Evolutionary conservation across 1,140 invertebrate species (phyloP).

Genomic region (Streblospio benedicti): DNA sequence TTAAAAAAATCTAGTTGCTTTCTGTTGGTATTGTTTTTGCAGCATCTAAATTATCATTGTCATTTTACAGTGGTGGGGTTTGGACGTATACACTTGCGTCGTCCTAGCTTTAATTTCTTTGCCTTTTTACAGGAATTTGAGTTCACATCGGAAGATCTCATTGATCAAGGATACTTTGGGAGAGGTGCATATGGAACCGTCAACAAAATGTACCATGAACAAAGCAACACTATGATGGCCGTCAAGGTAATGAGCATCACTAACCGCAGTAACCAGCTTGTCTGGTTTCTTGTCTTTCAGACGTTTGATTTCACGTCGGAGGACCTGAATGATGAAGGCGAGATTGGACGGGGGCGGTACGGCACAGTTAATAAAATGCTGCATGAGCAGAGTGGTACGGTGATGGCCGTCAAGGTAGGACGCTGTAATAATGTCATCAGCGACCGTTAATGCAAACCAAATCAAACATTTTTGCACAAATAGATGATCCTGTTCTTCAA

Average conservation of each 20-base stretch:
- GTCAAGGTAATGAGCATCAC: slow-evolving; percentile 60
- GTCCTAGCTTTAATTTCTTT: not conserved
- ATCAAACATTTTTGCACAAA: too few species aligned
- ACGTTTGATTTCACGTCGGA: slow-evolving; percentile 24
- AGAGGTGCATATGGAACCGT: slow-evolving; percentile 94
- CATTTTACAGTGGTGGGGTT: not conserved
- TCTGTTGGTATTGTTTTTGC: not conserved
- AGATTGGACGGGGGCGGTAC: slow-evolving; percentile 90
- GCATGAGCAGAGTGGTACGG: slow-evolving; percentile 72
- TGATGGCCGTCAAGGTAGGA: slow-evolving; percentile 94
- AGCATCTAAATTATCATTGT: not conserved
- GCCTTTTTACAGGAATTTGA: slow-evolving; percentile 35
- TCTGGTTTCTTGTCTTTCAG: not conserved
- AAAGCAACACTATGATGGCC: slow-evolving; percentile 80
- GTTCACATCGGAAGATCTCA: slow-evolving; percentile 67
- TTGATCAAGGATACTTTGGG: slow-evolving; percentile 82
- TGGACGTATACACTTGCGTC: not conserved
- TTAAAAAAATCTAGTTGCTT: not conserved
- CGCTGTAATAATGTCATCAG: too few species aligned
- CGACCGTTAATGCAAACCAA: too few species aligned
- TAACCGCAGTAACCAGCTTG: not conserved
- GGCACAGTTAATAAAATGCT: slow-evolving; percentile 94
- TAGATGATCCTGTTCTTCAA: too few species aligned
- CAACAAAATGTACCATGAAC: slow-evolving; percentile 86
- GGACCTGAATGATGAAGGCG: slow-evolving; percentile 55